A percentile compares a stretch with the other conserved stretches of the same genome.
These are phyloP conservation scores for Scaptodrosophila latifasciaeformis DNA, from an alignment of 2,888 invertebrate species.

Conservation along the genomic window DNA sequence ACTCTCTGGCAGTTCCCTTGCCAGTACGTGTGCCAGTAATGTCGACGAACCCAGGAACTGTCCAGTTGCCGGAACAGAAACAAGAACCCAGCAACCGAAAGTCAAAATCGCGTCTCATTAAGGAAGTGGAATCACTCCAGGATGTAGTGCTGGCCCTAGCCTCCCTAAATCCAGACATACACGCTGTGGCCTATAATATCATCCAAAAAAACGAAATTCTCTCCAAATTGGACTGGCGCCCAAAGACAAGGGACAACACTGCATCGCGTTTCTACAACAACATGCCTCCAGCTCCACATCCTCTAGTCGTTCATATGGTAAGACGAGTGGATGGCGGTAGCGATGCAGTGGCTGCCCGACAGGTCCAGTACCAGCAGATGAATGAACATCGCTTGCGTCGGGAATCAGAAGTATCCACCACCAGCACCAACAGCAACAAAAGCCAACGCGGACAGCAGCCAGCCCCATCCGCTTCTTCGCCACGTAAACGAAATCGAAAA, in stretches of 20 bases:
- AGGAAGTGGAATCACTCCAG: constrained; percentile 48
- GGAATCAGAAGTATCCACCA: constrained; percentile 47
- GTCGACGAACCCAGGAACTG: no score
- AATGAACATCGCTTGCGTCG: constrained; percentile 7
- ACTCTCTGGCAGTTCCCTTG: no score
- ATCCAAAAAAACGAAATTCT: constrained; percentile 45
- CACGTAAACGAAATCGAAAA: constrained; percentile 29
- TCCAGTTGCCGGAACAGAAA: no score
- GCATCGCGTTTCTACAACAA: not conserved
- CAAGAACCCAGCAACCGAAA: no score
- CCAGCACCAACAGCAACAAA: constrained; percentile 25
- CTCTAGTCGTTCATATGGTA: no score
- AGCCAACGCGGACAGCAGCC: constrained; percentile 5
- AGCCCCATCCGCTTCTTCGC: not conserved
- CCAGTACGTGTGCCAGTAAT: no score
- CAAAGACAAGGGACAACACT: not conserved
- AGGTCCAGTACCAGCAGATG: not conserved
- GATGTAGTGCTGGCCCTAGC: constrained; percentile 31
- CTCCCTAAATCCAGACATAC: constrained; percentile 30
- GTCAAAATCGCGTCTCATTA: constrained; percentile 28
- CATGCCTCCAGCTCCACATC: not conserved
- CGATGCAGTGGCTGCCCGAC: not conserved
- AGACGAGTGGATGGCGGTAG: constrained; percentile 38
- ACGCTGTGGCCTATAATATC: constrained; percentile 30
- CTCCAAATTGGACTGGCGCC: constrained; percentile 38